These are phyloP conservation scores for Dysmachus trigonus DNA, from an alignment of 2,888 invertebrate genomes.

Conservation along the genomic window DNA sequence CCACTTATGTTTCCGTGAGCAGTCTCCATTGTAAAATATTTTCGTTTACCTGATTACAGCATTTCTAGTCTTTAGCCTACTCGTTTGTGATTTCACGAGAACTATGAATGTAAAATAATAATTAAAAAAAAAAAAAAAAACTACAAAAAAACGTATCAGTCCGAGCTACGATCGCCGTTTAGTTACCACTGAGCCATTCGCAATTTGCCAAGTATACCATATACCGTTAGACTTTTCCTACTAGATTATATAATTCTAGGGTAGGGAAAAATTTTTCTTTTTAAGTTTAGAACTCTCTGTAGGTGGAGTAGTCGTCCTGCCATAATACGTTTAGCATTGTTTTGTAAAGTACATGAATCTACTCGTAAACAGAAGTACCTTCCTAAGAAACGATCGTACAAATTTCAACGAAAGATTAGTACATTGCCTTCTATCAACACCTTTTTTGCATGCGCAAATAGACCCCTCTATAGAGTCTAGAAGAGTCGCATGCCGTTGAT, in stretches of 20 bases:
- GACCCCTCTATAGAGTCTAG: background rate
- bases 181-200: conserved; percentile 32
- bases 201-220: background rate
- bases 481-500: background rate
- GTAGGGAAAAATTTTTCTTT: background rate
- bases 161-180: background rate
- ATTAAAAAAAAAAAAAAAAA: background rate
- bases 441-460: background rate
- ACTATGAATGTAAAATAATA: background rate
- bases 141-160: background rate
- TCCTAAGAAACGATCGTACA: conserved; percentile 15
- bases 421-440: background rate
- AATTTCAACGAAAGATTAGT: conserved; percentile 22
- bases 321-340: background rate
- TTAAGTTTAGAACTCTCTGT: background rate
- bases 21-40: conserved; percentile 3
- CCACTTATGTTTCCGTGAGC: background rate
- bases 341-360: background rate
- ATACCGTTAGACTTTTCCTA: conserved; percentile 1
- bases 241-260: background rate
- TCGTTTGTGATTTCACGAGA: conserved; percentile 10
- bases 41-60: conserved; percentile 34
- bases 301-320: background rate
- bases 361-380: conserved; percentile 3
- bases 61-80: conserved; percentile 36